These are phyloP conservation scores for Diplodus puntazzo DNA, from an alignment of 2,797 vertebrate genomes.

Conservation along the genomic window DNA sequence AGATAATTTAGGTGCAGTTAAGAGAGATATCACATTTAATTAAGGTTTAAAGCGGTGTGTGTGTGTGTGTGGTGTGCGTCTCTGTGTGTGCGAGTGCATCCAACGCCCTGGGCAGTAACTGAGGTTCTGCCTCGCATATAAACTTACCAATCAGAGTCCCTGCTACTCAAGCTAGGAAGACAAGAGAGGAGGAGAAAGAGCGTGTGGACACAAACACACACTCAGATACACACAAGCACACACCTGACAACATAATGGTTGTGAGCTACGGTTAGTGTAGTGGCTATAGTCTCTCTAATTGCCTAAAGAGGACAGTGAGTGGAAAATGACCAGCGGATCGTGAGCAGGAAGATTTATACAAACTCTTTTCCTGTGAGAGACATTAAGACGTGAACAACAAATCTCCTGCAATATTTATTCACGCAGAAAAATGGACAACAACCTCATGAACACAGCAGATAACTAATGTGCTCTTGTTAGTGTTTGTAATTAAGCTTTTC, in stretches of 20 bases:
- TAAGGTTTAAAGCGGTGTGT: constrained; percentile 37
- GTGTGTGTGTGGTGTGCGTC: constrained; percentile 12
- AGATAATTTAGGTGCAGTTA: constrained; percentile 65
- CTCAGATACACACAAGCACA: constrained; percentile 23
- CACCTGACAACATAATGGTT: constrained; percentile 39
- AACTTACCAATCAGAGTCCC: constrained; percentile 44
- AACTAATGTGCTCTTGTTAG: constrained; percentile 16
- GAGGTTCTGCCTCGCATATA: constrained; percentile 56
- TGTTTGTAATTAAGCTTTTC: constrained; percentile 1
- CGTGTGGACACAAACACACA: constrained; percentile 16
- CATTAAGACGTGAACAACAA: constrained; percentile 1
- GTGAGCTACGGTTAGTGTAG: constrained; percentile 44
- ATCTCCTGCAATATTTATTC: not conserved
- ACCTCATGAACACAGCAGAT: not conserved
- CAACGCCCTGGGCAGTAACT: constrained; percentile 46
- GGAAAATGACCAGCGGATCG: constrained; percentile 18
- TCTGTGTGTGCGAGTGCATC: constrained; percentile 15
- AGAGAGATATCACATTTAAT: constrained; percentile 66
- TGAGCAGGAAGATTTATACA: constrained; percentile 5
- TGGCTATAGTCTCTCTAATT: constrained; percentile 44
- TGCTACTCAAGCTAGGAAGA: constrained; percentile 21
- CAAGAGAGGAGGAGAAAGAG: not conserved
- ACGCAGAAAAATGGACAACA: not conserved
- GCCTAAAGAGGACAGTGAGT: constrained; percentile 28
- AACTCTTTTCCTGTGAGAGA: constrained; percentile 18